Conservation (phyloP, 2,113 vertebrate genomes). For the Tinamus guttatus region DNA sequence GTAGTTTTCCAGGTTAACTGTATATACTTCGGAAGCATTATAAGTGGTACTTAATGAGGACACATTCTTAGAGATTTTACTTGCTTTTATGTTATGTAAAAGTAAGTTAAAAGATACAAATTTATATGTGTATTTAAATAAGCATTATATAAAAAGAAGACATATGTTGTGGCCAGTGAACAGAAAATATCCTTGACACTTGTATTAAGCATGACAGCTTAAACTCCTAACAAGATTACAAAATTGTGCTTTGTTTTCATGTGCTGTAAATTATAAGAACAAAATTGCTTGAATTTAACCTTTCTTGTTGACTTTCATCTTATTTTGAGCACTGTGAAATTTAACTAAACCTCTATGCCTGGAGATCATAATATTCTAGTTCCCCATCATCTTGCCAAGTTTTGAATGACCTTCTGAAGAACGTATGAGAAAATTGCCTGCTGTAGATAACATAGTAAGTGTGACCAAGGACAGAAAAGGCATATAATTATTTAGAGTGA, state of each 20-base stretch:
- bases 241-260: background rate
- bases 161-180: background rate
- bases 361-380: constrained; percentile 41
- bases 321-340: constrained; percentile 41
- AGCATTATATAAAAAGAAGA: background rate
- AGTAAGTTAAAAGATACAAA: background rate
- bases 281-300: background rate
- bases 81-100: background rate
- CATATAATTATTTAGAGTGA: constrained; percentile 58
- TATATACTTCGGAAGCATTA: background rate
- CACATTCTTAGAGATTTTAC: background rate
- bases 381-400: constrained; percentile 19
- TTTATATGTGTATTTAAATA: background rate
- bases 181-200: background rate
- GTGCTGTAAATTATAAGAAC: background rate
- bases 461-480: constrained; percentile 71
- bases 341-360: constrained; percentile 26
- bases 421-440: constrained; percentile 40
- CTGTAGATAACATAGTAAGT: constrained; percentile 28
- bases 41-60: background rate
- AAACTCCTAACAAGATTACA: background rate
- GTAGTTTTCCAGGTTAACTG: background rate
- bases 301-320: constrained; percentile 49
- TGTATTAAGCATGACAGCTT: background rate
- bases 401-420: constrained; percentile 62